Percentiles rank a stretch among this genome's conserved stretches.
These are phyloP conservation scores for Pogonocherus hispidulus DNA, from an alignment of 2,888 invertebrate genomes.

Conservation along the genomic window DNA sequence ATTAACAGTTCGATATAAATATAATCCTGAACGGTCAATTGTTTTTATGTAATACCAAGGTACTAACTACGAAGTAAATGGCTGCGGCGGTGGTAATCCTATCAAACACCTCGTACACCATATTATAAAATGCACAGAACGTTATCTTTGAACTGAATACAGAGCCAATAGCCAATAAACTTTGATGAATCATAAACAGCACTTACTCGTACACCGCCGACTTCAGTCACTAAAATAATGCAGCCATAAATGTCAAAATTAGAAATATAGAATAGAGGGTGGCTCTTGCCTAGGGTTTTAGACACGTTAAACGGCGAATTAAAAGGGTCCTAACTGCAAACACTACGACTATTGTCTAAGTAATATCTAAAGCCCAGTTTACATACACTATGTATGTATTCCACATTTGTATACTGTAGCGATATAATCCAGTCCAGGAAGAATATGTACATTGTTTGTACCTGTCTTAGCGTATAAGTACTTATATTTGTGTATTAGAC, in stretches of 20 bases:
- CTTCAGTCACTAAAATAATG: constrained; percentile 53
- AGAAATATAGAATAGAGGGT: constrained; percentile 60
- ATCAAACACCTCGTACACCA: neutral
- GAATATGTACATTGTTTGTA: too few species aligned
- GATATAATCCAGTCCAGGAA: too few species aligned
- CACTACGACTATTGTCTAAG: constrained; percentile 18
- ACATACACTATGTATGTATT: too few species aligned
- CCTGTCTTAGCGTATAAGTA: too few species aligned
- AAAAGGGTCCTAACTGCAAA: constrained; percentile 40
- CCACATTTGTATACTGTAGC: too few species aligned
- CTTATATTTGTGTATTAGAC: too few species aligned
- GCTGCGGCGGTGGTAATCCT: too few species aligned
- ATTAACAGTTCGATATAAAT: too few species aligned
- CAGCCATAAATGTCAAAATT: constrained; percentile 61
- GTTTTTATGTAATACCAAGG: too few species aligned
- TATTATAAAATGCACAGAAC: neutral
- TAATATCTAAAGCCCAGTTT: neutral
- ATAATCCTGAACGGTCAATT: too few species aligned
- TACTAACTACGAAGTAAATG: too few species aligned
- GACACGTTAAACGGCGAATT: constrained; percentile 53
- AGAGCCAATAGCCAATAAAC: neutral
- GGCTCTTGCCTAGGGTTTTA: constrained; percentile 42
- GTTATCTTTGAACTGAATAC: neutral
- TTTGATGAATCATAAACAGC: constrained; percentile 26
- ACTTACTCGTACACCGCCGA: constrained; percentile 19